Base-by-base conservation (phyloP, 1,140 invertebrate genomes). In the Cepaea nemoralis region DNA sequence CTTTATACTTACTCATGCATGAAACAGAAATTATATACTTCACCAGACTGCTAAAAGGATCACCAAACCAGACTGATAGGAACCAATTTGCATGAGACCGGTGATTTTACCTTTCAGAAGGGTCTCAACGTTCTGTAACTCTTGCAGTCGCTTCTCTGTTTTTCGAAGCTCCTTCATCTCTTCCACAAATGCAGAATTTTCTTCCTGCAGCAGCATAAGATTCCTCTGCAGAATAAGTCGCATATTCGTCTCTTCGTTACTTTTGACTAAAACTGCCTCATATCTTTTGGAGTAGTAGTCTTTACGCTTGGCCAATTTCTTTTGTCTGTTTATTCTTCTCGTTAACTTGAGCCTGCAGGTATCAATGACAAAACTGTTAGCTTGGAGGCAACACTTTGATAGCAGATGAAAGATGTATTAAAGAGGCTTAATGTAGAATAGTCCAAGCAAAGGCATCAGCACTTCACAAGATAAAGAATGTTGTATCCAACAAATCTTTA, bases 81-180 rank as follows among this genome's bases (percentile, higher is more conserved):
- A n/a, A n/a, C n/a, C n/a, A n/a, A n/a, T n/a, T n/a, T n/a, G n/a
- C n/a, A n/a, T n/a, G n/a, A n/a, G n/a, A n/a, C n/a, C n/a, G n/a
- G n/a, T n/a, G n/a, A n/a, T n/a, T n/a, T 73, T 73, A 87, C 86
- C 86, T 82, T 82, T 82, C 55, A 87, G 63, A 24, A 87, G 14
- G 35, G 27, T 76, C 48, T 86, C 76, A 39, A 87, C 67, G 74
- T 85, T 79, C 42, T 87, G 69, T 31, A 86, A 67, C 16, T 85
- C 77, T 31, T 80, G 45, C 45, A 87, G 77, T 55, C 83, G 84
- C 33, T 83, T 76, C 71, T 82, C 78, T 33, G 83, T 79, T 83
- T 83, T 24, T 73, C 50, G 24, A 81, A 55, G 0, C 45, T 80
- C 35, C 83, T 77, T 37, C 82, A 33, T n/a, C 42, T 66, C 67